phyloP scores from a whole-genome alignment of 2,797 vertebrate species.

The Muraenolepis orangiensis region DNA sequence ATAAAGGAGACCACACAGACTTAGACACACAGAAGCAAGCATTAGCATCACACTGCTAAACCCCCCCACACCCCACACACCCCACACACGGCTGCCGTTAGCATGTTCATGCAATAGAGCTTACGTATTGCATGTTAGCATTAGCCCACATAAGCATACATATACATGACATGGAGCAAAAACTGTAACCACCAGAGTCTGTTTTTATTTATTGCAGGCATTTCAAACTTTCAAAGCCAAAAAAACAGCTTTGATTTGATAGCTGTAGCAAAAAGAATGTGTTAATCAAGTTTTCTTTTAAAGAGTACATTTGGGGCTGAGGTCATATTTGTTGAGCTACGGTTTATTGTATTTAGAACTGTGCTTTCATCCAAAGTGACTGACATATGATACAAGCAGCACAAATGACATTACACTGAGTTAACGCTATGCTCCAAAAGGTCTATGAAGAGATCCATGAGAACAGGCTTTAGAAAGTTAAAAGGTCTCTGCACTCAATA shows the following conservation, averaged over 20 bases:
- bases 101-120: background rate
- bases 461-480: background rate
- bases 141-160: background rate
- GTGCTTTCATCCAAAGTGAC: background rate
- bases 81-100: background rate
- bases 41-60: slow-evolving; percentile 2
- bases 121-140: background rate
- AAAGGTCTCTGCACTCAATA: background rate
- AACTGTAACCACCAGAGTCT: background rate
- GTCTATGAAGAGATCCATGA: background rate
- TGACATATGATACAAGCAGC: background rate
- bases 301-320: no score
- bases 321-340: background rate
- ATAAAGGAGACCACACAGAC: slow-evolving; percentile 2
- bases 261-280: background rate
- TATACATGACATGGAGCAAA: background rate
- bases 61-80: background rate
- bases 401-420: background rate
- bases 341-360: background rate
- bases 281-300: no score
- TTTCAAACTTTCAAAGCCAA: background rate
- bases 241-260: background rate
- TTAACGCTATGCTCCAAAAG: background rate
- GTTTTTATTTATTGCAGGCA: background rate
- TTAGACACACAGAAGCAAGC: slow-evolving; percentile 38